Evolutionary conservation across 2,113 vertebrate species (phyloP).

Genomic region (Microcebus murinus): DNA sequence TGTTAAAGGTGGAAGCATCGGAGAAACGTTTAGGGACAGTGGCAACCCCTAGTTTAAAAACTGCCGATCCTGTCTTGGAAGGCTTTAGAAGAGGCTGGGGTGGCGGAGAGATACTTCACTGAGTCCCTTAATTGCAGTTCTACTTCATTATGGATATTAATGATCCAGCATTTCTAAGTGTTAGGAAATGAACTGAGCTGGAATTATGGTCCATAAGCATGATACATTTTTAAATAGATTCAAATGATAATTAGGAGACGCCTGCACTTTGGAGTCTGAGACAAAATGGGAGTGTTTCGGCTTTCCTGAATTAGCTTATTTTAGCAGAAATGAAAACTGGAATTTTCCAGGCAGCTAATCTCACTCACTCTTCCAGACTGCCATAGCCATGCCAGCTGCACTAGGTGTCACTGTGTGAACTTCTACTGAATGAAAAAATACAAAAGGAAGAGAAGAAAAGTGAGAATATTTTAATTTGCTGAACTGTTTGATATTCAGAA

Average conservation of each 20-base stretch:
- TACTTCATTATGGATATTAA: conserved; percentile 86
- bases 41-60: neutral
- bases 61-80: neutral
- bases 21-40: neutral
- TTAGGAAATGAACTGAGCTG: conserved; percentile 80
- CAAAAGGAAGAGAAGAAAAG: conserved; percentile 10
- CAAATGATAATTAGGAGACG: conserved; percentile 79
- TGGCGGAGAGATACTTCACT: conserved; percentile 64
- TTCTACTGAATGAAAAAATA: conserved; percentile 57
- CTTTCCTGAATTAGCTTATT: conserved; percentile 68
- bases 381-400: neutral
- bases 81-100: neutral
- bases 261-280: conserved; percentile 64
- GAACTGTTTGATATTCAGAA: neutral
- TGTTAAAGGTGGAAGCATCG: neutral
- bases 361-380: neutral
- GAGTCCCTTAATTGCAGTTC: conserved; percentile 80
- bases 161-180: conserved; percentile 80
- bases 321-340: conserved; percentile 67
- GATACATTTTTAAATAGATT: conserved; percentile 79
- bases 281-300: conserved; percentile 63
- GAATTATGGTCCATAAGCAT: conserved; percentile 77
- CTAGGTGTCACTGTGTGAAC: conserved; percentile 81
- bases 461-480: neutral
- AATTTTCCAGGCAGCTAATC: conserved; percentile 20